A percentile compares a stretch with the other conserved stretches of the same genome.
These are phyloP conservation scores for Sinella curviseta DNA, from an alignment of 1,140 invertebrate genomes.

Conservation along the genomic window DNA sequence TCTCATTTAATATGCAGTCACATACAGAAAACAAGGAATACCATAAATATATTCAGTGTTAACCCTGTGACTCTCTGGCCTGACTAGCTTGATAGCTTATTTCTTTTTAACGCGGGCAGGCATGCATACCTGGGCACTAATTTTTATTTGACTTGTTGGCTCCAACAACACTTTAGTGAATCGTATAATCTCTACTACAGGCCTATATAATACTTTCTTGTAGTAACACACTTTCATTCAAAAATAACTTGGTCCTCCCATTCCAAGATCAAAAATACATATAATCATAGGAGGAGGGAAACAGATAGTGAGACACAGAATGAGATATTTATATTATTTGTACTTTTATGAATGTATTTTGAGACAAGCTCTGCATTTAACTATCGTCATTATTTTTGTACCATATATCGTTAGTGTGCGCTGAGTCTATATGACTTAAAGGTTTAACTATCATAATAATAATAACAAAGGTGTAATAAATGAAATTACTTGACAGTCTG, in stretches of 20 bases:
- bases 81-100: neutral
- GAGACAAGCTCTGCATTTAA: neutral
- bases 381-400: neutral
- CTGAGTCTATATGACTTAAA: neutral
- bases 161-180: neutral
- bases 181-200: neutral
- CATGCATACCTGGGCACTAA: neutral
- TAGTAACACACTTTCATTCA: neutral
- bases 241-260: neutral
- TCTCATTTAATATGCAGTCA: neutral
- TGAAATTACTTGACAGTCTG: slow-evolving; percentile 26
- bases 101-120: neutral
- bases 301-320: neutral
- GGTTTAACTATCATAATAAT: neutral
- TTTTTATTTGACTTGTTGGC: neutral
- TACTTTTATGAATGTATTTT: neutral
- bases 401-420: neutral
- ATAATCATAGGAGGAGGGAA: neutral
- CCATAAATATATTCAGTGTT: neutral
- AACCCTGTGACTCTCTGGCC: neutral
- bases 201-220: neutral
- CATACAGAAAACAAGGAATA: neutral
- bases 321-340: neutral
- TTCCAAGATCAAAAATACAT: neutral
- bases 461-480: slow-evolving; percentile 24